These are phyloP conservation scores for Alca torda DNA, from an alignment of 2,797 vertebrate species.

Conservation along the genomic window DNA sequence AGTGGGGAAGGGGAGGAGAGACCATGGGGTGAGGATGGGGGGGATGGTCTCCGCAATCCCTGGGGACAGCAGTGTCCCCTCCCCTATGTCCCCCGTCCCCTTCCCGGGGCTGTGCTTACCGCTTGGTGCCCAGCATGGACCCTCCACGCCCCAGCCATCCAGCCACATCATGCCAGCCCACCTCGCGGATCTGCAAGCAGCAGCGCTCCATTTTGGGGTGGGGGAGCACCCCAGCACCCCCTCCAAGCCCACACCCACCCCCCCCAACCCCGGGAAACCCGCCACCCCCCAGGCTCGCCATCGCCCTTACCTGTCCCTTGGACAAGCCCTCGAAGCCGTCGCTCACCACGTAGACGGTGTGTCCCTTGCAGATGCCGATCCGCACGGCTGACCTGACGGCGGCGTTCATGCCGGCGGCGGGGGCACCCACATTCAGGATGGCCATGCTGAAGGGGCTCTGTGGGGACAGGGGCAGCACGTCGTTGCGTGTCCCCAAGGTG, in stretches of 20 bases:
- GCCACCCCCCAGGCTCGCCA: rapidly evolving
- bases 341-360: constrained; percentile 85
- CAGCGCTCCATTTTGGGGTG: rapidly evolving
- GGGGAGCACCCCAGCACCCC: neutral
- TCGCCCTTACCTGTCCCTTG: constrained; percentile 80
- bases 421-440: constrained; percentile 93
- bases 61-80: rapidly evolving
- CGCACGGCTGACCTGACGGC: constrained; percentile 90
- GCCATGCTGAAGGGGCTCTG: constrained; percentile 89
- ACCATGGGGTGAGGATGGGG: rapidly evolving
- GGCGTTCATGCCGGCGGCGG: constrained; percentile 92
- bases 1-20: neutral
- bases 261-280: neutral
- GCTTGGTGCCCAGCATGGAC: constrained; percentile 93
- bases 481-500: rapidly evolving
- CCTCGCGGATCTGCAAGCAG: constrained; percentile 81
- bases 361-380: constrained; percentile 84
- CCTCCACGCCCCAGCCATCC: constrained; percentile 96
- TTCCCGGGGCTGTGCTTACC: constrained; percentile 69
- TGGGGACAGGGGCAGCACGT: neutral
- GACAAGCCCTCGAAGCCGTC: constrained; percentile 93
- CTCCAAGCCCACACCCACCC: neutral
- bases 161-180: constrained; percentile 88
- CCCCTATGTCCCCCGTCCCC: rapidly evolving
- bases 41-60: neutral